A percentile compares a stretch with the other conserved stretches of the same genome.
phyloP scores from a whole-genome alignment of 2,113 vertebrate species.

The Lophura nycthemera region DNA sequence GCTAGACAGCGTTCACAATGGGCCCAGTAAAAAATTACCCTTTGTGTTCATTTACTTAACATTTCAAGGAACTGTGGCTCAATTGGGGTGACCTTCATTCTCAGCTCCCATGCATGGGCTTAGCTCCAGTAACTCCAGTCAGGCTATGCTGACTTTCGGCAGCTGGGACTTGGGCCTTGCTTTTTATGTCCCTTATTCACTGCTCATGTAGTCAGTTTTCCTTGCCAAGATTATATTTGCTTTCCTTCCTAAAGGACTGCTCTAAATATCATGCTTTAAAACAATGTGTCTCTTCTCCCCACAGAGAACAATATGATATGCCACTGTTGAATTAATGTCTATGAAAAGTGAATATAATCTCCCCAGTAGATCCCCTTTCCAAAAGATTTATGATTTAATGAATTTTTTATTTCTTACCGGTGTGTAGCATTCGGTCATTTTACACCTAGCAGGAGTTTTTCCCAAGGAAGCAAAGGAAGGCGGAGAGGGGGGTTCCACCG shows the following conservation, averaged over 20 bases:
- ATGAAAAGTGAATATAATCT: constrained; percentile 39
- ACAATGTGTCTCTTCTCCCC: constrained; percentile 23
- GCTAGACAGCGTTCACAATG: not conserved
- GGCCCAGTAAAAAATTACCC: not conserved
- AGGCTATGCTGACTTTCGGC: not conserved
- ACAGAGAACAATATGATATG: constrained; percentile 50
- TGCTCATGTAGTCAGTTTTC: not conserved
- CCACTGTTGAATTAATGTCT: constrained; percentile 45
- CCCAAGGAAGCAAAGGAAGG: not conserved
- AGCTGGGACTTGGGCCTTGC: constrained; percentile 35
- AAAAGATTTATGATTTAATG: constrained; percentile 60
- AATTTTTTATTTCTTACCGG: constrained; percentile 22
- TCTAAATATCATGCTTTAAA: constrained; percentile 48
- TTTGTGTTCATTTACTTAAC: not conserved
- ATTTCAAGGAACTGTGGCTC: not conserved
- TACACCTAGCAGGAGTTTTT: constrained; percentile 40
- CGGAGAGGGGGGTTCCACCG: not conserved
- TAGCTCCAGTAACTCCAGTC: constrained; percentile 26
- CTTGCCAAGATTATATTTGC: constrained; percentile 52
- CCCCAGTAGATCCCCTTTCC: constrained; percentile 42
- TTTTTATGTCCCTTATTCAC: constrained; percentile 33
- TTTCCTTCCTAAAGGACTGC: constrained; percentile 63
- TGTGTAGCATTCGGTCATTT: not conserved
- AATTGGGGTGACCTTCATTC: constrained; percentile 29
- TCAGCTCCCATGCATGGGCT: not conserved